Evolutionary conservation across 2,888 invertebrate species (phyloP), one percentile per base, ranked within the genome.

Genomic region (Hirtodrosophila duncani): DNA sequence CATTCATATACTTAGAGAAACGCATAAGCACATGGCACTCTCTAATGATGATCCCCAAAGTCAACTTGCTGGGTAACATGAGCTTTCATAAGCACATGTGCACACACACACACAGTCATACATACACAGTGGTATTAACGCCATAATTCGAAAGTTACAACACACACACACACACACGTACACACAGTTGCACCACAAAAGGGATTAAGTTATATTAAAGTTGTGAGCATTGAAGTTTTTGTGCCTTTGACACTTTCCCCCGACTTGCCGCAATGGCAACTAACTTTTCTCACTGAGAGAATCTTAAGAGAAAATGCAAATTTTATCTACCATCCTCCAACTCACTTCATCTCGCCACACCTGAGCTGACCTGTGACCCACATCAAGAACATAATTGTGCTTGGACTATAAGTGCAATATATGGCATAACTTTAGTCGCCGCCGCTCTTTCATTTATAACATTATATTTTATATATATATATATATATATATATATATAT

Each of bases 41-140:
- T 50, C 75, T 79, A 71, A 79, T 79, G 69, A 75, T 79, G 77
- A 75, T 75, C 69, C 77, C 72, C 13, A 72, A 79, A 75, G 79
- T 75, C 72, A 75, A 75, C 75, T 67, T 75, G 63, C 75, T 64
- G 59, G 77, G 78, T 67, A 70, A 63, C 77, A 61, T 42, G 62
- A 67, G 58, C 59, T 51, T 20, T 29, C 33, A 36, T 30, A 21
- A 21, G 36, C 34, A 29, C 41, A 46, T 14, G 9, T 37, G 30
- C 13, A 39, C 24, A 13, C 37, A 20, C 20, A 33, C 43, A 37
- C 27, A 46, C 14, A 16, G 37, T 14, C 4, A 18, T 24, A 38
- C 9, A 36, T 56, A 75, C 63, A 79, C 69, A 69, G 59, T 58
- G 77, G 79, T 67, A 75, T 75, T 75, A 79, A 65, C 69, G 79